Percentiles rank a stretch among this genome's conserved stretches.
phyloP scores from a whole-genome alignment of 2,888 invertebrate species.

The Lepidochrysops patricia region DNA sequence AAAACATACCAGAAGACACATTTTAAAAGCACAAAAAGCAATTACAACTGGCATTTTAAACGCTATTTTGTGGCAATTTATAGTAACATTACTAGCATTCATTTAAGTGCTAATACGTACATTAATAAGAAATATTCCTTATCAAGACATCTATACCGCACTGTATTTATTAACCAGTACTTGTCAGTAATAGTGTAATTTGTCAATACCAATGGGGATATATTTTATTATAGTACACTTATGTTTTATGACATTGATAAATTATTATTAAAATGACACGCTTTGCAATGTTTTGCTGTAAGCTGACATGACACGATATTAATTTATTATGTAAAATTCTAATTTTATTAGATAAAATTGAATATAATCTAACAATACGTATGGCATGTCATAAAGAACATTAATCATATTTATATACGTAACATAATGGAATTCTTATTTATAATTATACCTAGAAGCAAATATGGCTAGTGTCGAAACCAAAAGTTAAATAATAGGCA shows the following conservation, averaged over 20 bases:
- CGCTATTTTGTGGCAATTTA: neutral
- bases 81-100: neutral
- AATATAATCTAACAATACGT: neutral
- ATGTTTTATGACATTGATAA: neutral
- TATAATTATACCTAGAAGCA: neutral
- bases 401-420: neutral
- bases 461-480: neutral
- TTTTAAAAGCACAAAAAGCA: neutral
- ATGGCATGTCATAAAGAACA: neutral
- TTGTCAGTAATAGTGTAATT: slow-evolving; percentile 3
- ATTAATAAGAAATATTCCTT: neutral
- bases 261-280: slow-evolving; percentile 19
- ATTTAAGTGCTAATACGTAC: neutral
- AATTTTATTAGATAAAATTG: neutral
- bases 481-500: no score
- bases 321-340: neutral
- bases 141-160: neutral
- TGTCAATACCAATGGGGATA: neutral
- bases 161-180: neutral
- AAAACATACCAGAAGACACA: neutral
- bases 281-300: neutral
- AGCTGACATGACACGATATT: neutral
- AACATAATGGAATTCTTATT: neutral
- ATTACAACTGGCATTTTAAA: neutral
- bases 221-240: neutral